Percentiles rank a stretch among this genome's conserved stretches.
phyloP scores from a whole-genome alignment of 2,888 invertebrate species.

The Megastigmus dorsalis region DNA sequence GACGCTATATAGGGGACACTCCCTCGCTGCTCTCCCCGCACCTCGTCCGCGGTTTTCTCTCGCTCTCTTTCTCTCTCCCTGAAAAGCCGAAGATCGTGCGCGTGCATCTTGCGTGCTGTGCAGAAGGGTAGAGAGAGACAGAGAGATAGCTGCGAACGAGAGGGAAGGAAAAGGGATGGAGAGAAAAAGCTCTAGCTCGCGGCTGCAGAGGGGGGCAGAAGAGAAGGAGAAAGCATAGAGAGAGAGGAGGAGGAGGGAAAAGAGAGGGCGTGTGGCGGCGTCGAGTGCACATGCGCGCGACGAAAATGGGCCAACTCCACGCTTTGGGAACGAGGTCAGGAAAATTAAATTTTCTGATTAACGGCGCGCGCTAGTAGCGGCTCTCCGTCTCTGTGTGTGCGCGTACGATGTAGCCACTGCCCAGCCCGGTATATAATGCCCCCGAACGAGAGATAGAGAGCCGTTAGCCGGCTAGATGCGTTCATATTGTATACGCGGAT shows the following conservation, averaged over 20 bases:
- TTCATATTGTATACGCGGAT: background rate
- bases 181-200: conserved; percentile 27
- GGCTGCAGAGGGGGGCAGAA: conserved; percentile 36
- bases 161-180: background rate
- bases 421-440: background rate
- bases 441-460: background rate
- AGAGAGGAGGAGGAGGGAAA: background rate
- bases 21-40: too few species aligned
- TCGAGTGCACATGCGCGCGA: conserved; percentile 56
- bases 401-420: background rate
- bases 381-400: too few species aligned
- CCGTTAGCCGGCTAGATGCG: background rate
- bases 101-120: conserved; percentile 1
- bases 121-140: background rate
- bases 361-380: conserved; percentile 64
- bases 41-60: too few species aligned
- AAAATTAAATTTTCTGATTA: conserved; percentile 73
- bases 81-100: conserved; percentile 19
- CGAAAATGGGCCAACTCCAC: conserved; percentile 70
- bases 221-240: background rate
- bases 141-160: conserved; percentile 31
- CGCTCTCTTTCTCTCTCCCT: background rate
- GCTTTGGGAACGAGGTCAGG: conserved; percentile 71
- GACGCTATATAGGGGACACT: too few species aligned
- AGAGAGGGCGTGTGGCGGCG: too few species aligned